Conservation (phyloP, 2,113 vertebrate genomes). For the Tyto alba region DNA sequence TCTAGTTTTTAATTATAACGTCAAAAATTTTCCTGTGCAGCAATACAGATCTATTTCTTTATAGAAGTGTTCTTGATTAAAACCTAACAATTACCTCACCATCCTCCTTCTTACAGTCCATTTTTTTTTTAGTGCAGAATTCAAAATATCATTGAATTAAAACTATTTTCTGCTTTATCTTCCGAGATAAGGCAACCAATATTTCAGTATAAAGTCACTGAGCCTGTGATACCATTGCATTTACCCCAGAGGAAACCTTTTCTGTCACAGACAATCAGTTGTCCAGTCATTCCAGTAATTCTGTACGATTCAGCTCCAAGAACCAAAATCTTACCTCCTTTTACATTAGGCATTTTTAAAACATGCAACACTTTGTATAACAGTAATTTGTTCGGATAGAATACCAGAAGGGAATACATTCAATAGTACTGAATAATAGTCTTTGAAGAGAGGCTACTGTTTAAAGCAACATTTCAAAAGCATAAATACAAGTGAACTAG, state of each 20-base stretch:
- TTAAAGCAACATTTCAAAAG: background rate
- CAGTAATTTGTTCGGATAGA: background rate
- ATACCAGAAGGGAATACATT: background rate
- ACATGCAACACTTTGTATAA: background rate
- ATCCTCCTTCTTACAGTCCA: background rate
- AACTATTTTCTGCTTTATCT: background rate
- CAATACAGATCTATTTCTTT: background rate
- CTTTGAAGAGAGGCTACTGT: background rate
- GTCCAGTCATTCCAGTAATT: background rate
- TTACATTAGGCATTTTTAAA: background rate
- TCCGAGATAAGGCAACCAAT: slow-evolving; percentile 11
- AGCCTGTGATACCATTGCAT: background rate
- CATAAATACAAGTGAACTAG: background rate
- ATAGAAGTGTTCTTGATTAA: background rate
- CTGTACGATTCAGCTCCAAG: background rate
- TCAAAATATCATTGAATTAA: background rate
- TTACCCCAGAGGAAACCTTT: background rate
- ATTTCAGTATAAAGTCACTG: background rate
- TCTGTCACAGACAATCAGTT: background rate
- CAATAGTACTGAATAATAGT: background rate
- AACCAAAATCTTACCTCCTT: background rate
- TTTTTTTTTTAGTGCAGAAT: background rate
- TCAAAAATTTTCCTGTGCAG: background rate
- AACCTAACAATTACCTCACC: background rate
- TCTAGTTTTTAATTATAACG: slow-evolving; percentile 16